These are phyloP conservation scores for Rhagium mordax DNA, from an alignment of 2,888 invertebrate genomes.

Conservation along the genomic window DNA sequence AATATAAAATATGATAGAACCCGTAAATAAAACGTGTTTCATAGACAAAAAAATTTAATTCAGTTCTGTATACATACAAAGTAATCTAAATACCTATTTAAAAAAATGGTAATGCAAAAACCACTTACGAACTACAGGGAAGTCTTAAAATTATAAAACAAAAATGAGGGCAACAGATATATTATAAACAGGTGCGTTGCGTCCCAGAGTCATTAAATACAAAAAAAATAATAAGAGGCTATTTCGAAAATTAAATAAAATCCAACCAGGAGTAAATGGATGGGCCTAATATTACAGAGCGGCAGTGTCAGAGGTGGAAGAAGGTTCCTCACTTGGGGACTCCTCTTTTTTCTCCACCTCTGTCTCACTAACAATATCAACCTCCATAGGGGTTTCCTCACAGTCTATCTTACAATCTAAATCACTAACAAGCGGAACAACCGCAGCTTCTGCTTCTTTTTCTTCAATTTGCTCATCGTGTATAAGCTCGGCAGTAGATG, in stretches of 20 bases:
- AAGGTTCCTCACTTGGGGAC: conserved; percentile 35
- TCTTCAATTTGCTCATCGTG: conserved; percentile 5
- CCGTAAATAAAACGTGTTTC: neutral
- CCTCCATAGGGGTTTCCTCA: conserved; percentile 54
- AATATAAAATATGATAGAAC: neutral
- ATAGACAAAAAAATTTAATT: conserved; percentile 43
- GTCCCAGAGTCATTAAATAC: conserved; percentile 16
- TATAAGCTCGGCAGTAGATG: neutral
- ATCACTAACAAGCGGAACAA: neutral
- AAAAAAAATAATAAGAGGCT: conserved; percentile 18
- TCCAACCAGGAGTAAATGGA: conserved; percentile 10
- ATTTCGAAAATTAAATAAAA: conserved; percentile 8
- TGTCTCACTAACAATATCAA: conserved; percentile 33
- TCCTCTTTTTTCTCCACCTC: conserved; percentile 25
- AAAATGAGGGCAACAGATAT: neutral
- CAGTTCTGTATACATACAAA: conserved; percentile 53
- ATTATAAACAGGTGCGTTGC: neutral
- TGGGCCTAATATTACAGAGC: conserved; percentile 28
- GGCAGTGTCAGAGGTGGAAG: conserved; percentile 36
- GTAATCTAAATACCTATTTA: conserved; percentile 33
- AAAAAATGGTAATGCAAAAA: conserved; percentile 32
- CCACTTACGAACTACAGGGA: conserved; percentile 29
- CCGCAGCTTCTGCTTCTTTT: neutral
- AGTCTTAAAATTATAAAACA: conserved; percentile 32
- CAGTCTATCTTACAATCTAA: conserved; percentile 17